A percentile compares a stretch with the other conserved stretches of the same genome.
These are phyloP conservation scores for Hemiscyllium ocellatum DNA, from an alignment of 2,113 vertebrate genomes.

Conservation along the genomic window DNA sequence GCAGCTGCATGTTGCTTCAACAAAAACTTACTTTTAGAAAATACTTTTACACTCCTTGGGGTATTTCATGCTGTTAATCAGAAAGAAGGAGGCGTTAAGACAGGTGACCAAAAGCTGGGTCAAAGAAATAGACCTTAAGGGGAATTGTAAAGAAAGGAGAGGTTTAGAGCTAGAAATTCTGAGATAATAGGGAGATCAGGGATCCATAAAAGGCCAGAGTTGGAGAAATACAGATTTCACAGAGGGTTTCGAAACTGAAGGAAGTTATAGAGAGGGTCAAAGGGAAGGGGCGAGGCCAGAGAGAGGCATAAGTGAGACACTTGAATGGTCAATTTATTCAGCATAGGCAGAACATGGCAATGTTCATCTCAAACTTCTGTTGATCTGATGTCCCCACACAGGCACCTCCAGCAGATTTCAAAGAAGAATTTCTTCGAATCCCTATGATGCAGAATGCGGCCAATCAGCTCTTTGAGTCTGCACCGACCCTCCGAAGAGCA, in stretches of 20 bases:
- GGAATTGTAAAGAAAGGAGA: background rate
- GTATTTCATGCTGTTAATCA: background rate
- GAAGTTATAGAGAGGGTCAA: background rate
- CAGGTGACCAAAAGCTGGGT: background rate
- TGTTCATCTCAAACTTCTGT: background rate
- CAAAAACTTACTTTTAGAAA: background rate
- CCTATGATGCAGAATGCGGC: no score
- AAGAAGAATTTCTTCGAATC: no score
- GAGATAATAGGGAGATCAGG: background rate
- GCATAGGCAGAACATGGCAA: background rate
- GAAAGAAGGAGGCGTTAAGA: background rate
- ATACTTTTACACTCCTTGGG: background rate
- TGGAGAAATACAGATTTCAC: background rate
- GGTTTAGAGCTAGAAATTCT: background rate
- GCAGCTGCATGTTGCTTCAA: background rate
- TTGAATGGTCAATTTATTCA: background rate
- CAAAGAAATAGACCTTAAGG: background rate
- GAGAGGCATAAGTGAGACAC: background rate
- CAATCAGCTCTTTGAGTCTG: no score
- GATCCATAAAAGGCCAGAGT: background rate
- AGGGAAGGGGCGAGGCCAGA: background rate
- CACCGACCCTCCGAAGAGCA: no score
- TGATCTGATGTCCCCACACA: background rate
- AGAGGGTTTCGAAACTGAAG: background rate
- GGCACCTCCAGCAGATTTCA: background rate